Evolutionary conservation across 2,113 vertebrate species (phyloP).

Genomic region (Hystrix cristata): DNA sequence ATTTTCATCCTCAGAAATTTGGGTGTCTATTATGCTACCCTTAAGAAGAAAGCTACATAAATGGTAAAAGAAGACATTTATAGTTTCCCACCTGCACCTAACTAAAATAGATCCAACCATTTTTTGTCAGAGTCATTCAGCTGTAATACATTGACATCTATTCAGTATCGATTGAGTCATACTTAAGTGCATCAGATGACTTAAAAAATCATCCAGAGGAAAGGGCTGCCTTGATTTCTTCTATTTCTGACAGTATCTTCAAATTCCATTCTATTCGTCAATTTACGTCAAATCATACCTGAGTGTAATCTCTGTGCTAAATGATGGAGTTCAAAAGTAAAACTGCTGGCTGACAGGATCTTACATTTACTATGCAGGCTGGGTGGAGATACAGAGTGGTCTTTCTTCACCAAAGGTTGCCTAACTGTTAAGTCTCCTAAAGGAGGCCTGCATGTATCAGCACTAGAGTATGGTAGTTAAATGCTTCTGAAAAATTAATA

Average conservation of each 20-base stretch:
- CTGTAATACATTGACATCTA: neutral
- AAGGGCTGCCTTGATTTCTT: neutral
- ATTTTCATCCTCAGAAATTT: neutral
- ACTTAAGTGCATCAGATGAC: neutral
- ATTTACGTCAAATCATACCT: constrained; percentile 5
- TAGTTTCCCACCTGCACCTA: neutral
- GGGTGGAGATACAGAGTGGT: neutral
- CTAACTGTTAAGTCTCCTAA: neutral
- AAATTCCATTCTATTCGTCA: neutral
- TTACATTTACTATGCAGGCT: constrained; percentile 17
- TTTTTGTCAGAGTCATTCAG: neutral
- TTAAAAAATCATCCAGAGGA: neutral
- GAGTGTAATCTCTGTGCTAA: neutral
- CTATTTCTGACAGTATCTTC: neutral
- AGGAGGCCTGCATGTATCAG: neutral
- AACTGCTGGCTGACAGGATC: neutral
- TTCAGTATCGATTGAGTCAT: constrained; percentile 31
- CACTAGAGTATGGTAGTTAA: neutral
- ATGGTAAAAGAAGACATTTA: neutral
- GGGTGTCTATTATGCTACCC: neutral
- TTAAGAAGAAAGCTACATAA: neutral
- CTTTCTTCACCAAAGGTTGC: neutral
- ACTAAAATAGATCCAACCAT: neutral
- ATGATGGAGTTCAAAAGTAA: neutral
- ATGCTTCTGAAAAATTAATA: neutral